These are phyloP conservation scores for Troglohyphantes excavatus DNA, from an alignment of 2,888 invertebrate genomes.

Conservation along the genomic window DNA sequence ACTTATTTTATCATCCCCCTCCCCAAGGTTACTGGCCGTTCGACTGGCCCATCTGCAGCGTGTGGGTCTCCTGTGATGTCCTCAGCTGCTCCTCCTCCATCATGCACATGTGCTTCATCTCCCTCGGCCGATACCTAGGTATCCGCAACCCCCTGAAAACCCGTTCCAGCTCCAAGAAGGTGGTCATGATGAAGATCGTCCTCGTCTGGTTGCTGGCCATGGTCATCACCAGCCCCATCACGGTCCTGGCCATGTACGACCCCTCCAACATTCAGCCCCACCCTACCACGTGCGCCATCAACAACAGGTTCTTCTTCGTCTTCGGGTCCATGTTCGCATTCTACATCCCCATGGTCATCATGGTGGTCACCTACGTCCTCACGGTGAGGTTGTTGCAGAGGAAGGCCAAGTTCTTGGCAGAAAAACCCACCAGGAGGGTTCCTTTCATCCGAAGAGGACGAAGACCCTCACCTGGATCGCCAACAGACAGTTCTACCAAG, in stretches of 20 bases:
- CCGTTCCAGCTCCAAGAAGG: conserved; percentile 80
- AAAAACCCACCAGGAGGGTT: conserved; percentile 76
- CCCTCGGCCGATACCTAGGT: conserved; percentile 84
- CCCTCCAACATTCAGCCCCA: conserved; percentile 83
- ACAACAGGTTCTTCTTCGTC: conserved; percentile 85
- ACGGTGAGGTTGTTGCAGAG: conserved; percentile 93
- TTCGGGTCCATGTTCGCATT: conserved; percentile 97
- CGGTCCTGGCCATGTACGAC: conserved; percentile 83
- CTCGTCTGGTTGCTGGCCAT: conserved; percentile 97
- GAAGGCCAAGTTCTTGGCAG: conserved; percentile 84
- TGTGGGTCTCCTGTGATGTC: conserved; percentile 92
- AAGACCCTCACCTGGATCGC: conserved; percentile 31
- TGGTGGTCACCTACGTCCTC: conserved; percentile 96
- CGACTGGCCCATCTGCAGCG: conserved; percentile 84
- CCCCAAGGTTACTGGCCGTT: conserved; percentile 95
- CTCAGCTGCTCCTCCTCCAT: conserved; percentile 85
- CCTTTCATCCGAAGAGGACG: conserved; percentile 74
- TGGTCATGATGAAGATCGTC: conserved; percentile 92
- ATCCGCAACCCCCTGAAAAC: conserved; percentile 84
- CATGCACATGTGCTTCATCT: conserved; percentile 85
- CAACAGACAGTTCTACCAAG: conserved; percentile 40
- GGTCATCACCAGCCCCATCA: conserved; percentile 94
- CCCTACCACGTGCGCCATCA: conserved; percentile 83
- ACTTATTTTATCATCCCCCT: neutral
- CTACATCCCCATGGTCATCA: conserved; percentile 96